Evolutionary conservation across 2,888 invertebrate genomes (phyloP), one percentile per base, ranked within the genome.

Genomic region (Drosophila mayaguana): DNA sequence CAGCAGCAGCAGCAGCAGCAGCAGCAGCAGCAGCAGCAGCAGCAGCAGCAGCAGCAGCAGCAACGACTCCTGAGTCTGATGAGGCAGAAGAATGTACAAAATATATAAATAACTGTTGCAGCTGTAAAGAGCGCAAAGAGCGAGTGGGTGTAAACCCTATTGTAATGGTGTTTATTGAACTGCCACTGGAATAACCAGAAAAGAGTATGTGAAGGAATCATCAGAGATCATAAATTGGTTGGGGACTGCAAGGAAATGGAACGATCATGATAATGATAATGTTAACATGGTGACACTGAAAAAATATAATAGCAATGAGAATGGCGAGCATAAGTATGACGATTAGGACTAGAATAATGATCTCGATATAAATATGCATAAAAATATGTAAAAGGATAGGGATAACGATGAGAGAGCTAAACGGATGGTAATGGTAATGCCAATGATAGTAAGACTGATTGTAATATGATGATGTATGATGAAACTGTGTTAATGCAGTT

Each of bases 31-130:
- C 32, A 66, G 66, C 64, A 55, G n/a, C 65, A 59, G 22, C 56
- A 55, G 61, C 63, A 67, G 32, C 32, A 32, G 9, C 32, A 9
- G 32, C 28, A 8, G 28, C 32, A 66, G 66, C 64, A 55, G 61
- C 63, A 67, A 28, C 61, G 56, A 70, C 78, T 72, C 63, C 64
- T 68, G 68, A 64, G 68, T 68, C 67, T 72, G 60, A 67, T 80
- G 74, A 71, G 78, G 76, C 80, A 73, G 75, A 78, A 75, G 32
- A 50, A 50, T 32, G 32, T 14, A 72, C 80, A 72, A 50, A 14
- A 18, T 25, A 12, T 9, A 57, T n/a, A 8, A 2, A 22, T 73
- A 75, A 81, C 81, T 82, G 75, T 69, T 83, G 78, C 81, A 71
- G 68, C 65, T 43, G 54, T 14, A 50, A 64, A 68, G 63, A 38